Conservation (phyloP, 2,888 invertebrate genomes). For the Seladonia tumulorum region DNA sequence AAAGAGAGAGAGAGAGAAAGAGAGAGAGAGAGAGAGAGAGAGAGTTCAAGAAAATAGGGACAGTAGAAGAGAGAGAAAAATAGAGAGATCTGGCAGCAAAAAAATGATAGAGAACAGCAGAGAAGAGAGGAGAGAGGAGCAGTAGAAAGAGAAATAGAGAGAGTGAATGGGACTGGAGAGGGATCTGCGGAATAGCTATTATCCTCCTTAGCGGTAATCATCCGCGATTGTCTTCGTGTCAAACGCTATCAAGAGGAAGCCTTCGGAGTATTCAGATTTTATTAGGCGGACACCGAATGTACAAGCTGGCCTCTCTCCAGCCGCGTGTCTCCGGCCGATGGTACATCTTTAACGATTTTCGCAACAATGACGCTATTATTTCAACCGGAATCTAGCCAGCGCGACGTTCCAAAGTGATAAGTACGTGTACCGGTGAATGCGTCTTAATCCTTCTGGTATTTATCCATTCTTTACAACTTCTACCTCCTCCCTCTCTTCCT, state of each 20-base stretch:
- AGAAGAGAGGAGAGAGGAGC: background rate
- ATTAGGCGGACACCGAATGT: slow-evolving; percentile 68
- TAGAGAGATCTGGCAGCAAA: background rate
- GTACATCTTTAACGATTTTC: slow-evolving; percentile 56
- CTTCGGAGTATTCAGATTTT: slow-evolving; percentile 76
- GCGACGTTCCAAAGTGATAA: slow-evolving; percentile 36
- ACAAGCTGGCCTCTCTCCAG: slow-evolving; percentile 13
- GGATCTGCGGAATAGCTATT: slow-evolving; percentile 62
- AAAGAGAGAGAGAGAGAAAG: background rate
- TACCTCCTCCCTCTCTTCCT: background rate
- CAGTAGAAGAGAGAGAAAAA: background rate
- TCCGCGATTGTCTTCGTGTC: slow-evolving; percentile 79
- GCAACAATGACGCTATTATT: slow-evolving; percentile 69
- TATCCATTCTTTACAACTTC: slow-evolving; percentile 3
- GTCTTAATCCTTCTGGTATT: slow-evolving; percentile 51
- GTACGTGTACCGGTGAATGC: slow-evolving; percentile 36
- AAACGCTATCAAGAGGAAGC: slow-evolving; percentile 72
- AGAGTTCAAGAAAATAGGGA: too few species aligned
- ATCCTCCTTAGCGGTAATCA: slow-evolving; percentile 75
- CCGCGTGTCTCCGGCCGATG: slow-evolving; percentile 8
- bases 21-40: background rate
- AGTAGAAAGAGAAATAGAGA: background rate
- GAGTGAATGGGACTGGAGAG: slow-evolving; percentile 35
- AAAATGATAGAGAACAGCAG: background rate
- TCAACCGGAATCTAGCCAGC: slow-evolving; percentile 40